Conservation (phyloP, 2,888 invertebrate genomes). For the Troilus luridus region DNA sequence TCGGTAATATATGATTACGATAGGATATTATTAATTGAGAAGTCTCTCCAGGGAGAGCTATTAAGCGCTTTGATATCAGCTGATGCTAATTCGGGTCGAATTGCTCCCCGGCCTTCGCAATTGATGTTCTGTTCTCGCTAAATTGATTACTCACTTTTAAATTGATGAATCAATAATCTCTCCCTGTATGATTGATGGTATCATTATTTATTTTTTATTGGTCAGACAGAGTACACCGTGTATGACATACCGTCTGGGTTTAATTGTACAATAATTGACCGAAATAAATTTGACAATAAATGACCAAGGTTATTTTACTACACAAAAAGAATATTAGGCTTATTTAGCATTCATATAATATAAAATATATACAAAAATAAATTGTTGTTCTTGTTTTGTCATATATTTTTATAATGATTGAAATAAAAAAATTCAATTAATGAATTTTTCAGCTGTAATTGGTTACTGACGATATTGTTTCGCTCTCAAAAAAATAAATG, state of each 20-base stretch:
- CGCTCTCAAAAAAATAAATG: too few relatives aligned
- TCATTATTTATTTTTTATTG: neutral
- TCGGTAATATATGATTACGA: neutral
- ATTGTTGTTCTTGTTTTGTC: too few relatives aligned
- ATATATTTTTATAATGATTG: too few relatives aligned
- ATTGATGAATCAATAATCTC: slow-evolving; percentile 25
- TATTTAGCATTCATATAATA: too few relatives aligned
- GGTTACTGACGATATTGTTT: too few relatives aligned
- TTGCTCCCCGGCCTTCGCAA: neutral
- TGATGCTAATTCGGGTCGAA: slow-evolving; percentile 15
- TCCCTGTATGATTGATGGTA: neutral
- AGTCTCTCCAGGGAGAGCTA: neutral
- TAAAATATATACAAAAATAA: too few relatives aligned
- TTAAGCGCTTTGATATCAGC: neutral
- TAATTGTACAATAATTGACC: too few relatives aligned
- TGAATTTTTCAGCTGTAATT: too few relatives aligned
- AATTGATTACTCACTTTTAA: slow-evolving; percentile 27
- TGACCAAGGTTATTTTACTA: too few relatives aligned
- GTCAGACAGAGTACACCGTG: neutral
- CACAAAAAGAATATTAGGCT: too few relatives aligned
- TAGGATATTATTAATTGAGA: neutral
- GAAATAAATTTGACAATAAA: too few relatives aligned
- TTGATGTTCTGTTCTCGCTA: neutral
- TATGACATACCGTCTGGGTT: neutral
- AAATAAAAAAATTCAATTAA: too few relatives aligned